Percentiles rank a stretch among this genome's conserved stretches.
Conservation (phyloP, 2,888 invertebrate genomes). For the Mythimna lalbum region DNA sequence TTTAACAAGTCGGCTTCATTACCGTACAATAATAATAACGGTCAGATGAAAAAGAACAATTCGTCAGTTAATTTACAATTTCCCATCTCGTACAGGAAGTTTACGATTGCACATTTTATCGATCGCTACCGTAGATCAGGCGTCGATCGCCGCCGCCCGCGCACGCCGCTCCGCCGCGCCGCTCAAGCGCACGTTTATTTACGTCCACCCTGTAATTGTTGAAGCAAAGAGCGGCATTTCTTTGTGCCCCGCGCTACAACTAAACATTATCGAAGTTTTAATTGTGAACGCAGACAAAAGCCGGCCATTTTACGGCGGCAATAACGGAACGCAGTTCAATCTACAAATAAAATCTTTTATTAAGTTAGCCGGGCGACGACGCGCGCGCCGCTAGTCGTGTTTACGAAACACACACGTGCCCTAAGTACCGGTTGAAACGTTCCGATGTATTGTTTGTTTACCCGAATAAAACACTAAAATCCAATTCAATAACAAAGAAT, state of each 20-base stretch:
- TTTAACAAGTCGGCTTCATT: slow-evolving; percentile 70
- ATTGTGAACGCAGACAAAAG: slow-evolving; percentile 88
- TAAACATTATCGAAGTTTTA: slow-evolving; percentile 88
- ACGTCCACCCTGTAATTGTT: slow-evolving; percentile 82
- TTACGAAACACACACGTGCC: slow-evolving; percentile 86
- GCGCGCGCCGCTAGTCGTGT: slow-evolving; percentile 80
- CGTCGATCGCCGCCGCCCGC: slow-evolving; percentile 64
- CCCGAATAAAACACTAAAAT: slow-evolving; percentile 91
- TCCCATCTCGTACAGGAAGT: slow-evolving; percentile 87
- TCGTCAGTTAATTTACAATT: slow-evolving; percentile 87
- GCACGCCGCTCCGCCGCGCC: slow-evolving; percentile 40
- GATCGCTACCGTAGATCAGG: slow-evolving; percentile 84
- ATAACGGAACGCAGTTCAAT: slow-evolving; percentile 79
- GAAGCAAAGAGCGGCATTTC: slow-evolving; percentile 86
- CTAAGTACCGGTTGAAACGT: slow-evolving; percentile 86
- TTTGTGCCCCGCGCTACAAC: slow-evolving; percentile 83
- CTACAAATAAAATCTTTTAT: slow-evolving; percentile 88
- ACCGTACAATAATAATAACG: slow-evolving; percentile 78
- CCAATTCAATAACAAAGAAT: slow-evolving; percentile 91
- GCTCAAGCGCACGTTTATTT: slow-evolving; percentile 79
- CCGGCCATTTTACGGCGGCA: slow-evolving; percentile 80
- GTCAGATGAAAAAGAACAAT: slow-evolving; percentile 88
- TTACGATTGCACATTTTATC: slow-evolving; percentile 88
- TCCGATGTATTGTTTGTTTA: slow-evolving; percentile 90
- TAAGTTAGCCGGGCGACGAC: slow-evolving; percentile 81